Evolutionary conservation across 2,797 vertebrate species (phyloP).

Genomic region (Oryzias dopingdopingensis): DNA sequence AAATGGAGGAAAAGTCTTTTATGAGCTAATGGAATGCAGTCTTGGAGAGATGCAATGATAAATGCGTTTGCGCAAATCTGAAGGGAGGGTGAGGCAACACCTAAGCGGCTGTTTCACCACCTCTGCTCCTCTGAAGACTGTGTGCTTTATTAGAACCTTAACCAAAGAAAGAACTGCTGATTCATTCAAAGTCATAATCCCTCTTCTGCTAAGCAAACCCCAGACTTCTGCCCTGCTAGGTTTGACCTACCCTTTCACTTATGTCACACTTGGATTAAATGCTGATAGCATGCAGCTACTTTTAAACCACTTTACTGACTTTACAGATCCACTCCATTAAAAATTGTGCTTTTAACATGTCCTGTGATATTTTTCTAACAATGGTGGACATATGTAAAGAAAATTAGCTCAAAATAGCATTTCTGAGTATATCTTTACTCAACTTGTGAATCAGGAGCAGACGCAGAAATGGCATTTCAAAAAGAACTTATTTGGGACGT

Average conservation of each 20-base stretch:
- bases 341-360: background rate
- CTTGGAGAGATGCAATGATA: background rate
- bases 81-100: conserved; percentile 3
- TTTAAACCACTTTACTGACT: conserved; percentile 10
- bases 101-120: background rate
- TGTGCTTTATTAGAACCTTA: background rate
- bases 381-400: too few relatives aligned
- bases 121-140: conserved; percentile 8
- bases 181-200: conserved; percentile 24
- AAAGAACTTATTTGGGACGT: too few relatives aligned
- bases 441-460: too few relatives aligned
- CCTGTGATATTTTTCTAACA: too few relatives aligned
- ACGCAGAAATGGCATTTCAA: too few relatives aligned
- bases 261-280: conserved; percentile 15
- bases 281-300: conserved; percentile 8
- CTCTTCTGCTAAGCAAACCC: conserved; percentile 19
- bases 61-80: conserved; percentile 1
- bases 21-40: background rate
- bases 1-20: background rate
- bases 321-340: background rate
- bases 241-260: conserved; percentile 21
- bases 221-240: conserved; percentile 12
- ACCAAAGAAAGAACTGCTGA: conserved; percentile 1
- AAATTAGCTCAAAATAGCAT: too few relatives aligned
- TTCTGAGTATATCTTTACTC: too few relatives aligned